A percentile compares a stretch with the other conserved stretches of the same genome.
Conservation (phyloP, 2,113 vertebrate genomes). For the Seriola dumerili region DNA sequence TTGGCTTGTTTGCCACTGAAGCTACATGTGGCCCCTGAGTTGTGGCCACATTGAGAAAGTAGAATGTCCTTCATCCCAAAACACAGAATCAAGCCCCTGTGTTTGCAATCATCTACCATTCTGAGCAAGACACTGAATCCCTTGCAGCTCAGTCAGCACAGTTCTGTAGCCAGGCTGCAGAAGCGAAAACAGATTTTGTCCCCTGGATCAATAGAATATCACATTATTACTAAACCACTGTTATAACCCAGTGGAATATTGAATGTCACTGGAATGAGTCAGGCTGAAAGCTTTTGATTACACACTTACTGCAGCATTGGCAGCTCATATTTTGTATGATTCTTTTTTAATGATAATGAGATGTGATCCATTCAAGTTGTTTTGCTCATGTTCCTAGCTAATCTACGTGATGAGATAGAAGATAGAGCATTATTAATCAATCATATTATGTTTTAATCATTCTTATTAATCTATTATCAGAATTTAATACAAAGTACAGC, state of each 20-base stretch:
- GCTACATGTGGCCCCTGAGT: not conserved
- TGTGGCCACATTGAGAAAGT: not conserved
- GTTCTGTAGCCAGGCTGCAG: slow-evolving; percentile 32
- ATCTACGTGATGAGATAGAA: not conserved
- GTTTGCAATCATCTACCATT: slow-evolving; percentile 20
- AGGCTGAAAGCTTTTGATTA: slow-evolving; percentile 51
- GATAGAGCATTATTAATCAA: not conserved
- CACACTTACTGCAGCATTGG: slow-evolving; percentile 22
- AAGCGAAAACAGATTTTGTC: slow-evolving; percentile 64
- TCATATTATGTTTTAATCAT: not conserved
- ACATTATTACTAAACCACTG: slow-evolving; percentile 62
- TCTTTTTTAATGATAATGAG: slow-evolving; percentile 28
- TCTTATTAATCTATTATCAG: not conserved
- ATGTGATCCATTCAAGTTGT: not conserved
- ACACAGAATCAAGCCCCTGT: not conserved
- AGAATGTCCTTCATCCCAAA: slow-evolving; percentile 28
- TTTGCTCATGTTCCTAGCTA: not conserved
- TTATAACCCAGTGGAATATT: slow-evolving; percentile 57
- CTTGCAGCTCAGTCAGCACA: slow-evolving; percentile 56
- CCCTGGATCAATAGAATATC: slow-evolving; percentile 68
- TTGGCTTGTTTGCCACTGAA: not conserved
- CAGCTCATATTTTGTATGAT: not conserved
- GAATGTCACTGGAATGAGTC: slow-evolving; percentile 63
- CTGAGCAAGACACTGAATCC: slow-evolving; percentile 42
- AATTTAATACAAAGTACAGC: not conserved